phyloP scores from a whole-genome alignment of 2,888 invertebrate species.

The Pseudococcus jackbeardsleyi region DNA sequence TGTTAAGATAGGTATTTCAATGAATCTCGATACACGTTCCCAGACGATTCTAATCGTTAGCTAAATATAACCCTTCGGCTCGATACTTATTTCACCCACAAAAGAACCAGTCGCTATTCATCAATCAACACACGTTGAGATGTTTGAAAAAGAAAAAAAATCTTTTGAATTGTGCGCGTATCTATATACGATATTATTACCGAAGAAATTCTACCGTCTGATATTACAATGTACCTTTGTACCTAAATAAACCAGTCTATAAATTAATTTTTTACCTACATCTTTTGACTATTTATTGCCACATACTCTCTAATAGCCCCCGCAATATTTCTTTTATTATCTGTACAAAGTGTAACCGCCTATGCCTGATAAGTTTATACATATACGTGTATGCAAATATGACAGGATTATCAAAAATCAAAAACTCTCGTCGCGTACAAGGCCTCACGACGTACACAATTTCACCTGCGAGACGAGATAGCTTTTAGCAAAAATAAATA shows the following conservation, averaged over 20 bases:
- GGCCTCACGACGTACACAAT: not conserved
- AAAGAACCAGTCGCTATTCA: not conserved
- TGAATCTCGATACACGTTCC: not conserved
- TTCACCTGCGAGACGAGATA: not conserved
- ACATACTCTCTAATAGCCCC: not conserved
- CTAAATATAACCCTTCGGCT: not conserved
- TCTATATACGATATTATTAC: not conserved
- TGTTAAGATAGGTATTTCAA: not conserved
- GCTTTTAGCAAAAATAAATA: not conserved
- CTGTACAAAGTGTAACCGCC: not conserved
- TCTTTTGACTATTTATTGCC: not conserved
- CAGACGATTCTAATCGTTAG: not conserved
- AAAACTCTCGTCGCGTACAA: too few species aligned
- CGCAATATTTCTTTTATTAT: not conserved
- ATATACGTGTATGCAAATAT: too few species aligned
- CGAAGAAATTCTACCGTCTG: not conserved
- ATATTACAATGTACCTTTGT: not conserved
- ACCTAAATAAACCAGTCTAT: not conserved
- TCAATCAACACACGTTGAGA: not conserved
- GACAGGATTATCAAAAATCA: too few species aligned
- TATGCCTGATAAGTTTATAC: too few species aligned
- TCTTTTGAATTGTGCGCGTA: not conserved
- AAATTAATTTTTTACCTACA: constrained; percentile 29
- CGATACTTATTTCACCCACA: not conserved
- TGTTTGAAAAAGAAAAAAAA: not conserved